Base-by-base conservation (phyloP, 1,140 invertebrate species). In the Drosophila obscura region DNA sequence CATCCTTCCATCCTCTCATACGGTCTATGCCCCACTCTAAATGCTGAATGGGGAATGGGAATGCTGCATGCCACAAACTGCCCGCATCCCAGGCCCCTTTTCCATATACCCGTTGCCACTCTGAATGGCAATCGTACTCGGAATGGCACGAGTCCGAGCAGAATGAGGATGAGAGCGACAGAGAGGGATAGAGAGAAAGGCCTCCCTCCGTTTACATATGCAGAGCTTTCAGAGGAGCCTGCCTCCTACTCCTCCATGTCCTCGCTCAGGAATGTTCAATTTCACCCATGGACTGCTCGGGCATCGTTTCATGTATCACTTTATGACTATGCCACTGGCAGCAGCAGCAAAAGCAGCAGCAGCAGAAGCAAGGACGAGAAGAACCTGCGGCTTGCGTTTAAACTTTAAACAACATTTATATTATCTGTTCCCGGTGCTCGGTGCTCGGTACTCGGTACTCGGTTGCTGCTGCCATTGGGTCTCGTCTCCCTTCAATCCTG, bases 371-470 rank as follows among this genome's bases (percentile, higher is more conserved):
- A 9, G 31, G 31, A 35, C 35, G 35, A 39, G 35, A 43, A 8
- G 26, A 55, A 56, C 45, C 61, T 72, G 80, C 41, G 51, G 56
- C 57, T 68, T 68, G 57, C 52, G 74, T 82, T 85, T 85, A 82
- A 85, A 85, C 59, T 85, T 85, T 85, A 87, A 88, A 88, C 75
- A 85, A 85, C 78, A 68, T 87, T 85, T 88, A 81, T 76, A 88
- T 76, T 88, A 85, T 87, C 82, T 82, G 69, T 43, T 57, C 46
- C 39, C 48, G 46, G 46, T 51, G 9, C n/a, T 52, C 49, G 44
- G 22, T 48, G 22, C 22, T 24, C 22, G 22, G n/a, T n/a, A n/a
- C n/a, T 19, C 19, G 46, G 46, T 51, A 13, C n/a, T 52, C 49
- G 44, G 22, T 50, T 53, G 46, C 35, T 59, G 28, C 4, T 39